Evolutionary conservation across 2,113 vertebrate species (phyloP).

Genomic region (Mus pahari): DNA sequence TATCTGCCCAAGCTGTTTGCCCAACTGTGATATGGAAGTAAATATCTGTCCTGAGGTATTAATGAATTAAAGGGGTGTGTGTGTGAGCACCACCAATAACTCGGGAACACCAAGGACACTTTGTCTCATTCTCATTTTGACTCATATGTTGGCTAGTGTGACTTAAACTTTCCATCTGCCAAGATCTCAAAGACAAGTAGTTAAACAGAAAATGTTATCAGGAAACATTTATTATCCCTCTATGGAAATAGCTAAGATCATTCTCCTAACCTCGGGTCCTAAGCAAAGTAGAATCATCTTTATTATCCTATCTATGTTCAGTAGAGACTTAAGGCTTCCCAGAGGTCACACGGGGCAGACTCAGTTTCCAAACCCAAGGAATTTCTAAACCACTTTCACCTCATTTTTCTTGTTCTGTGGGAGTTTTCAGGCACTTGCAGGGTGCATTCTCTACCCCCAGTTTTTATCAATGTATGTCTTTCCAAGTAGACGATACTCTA

Average conservation of each 20-base stretch:
- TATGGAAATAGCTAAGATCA: constrained; percentile 74
- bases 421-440: not conserved
- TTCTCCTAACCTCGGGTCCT: constrained; percentile 71
- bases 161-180: not conserved
- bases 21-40: not conserved
- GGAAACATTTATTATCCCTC: constrained; percentile 68
- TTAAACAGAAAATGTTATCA: constrained; percentile 73
- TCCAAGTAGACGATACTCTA: constrained; percentile 74
- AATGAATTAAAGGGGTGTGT: not conserved
- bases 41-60: not conserved
- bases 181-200: constrained; percentile 51
- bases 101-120: not conserved
- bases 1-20: not conserved
- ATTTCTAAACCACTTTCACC: constrained; percentile 70
- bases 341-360: constrained; percentile 69
- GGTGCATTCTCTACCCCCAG: constrained; percentile 20
- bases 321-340: constrained; percentile 81
- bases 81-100: not conserved
- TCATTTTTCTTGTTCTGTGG: constrained; percentile 61
- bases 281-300: constrained; percentile 76
- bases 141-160: not conserved
- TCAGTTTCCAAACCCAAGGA: constrained; percentile 71
- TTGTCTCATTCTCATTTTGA: not conserved
- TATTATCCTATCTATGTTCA: constrained; percentile 78
- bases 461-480: constrained; percentile 68